Base-by-base conservation (phyloP, 2,113 vertebrate genomes). In the Laticauda colubrina region DNA sequence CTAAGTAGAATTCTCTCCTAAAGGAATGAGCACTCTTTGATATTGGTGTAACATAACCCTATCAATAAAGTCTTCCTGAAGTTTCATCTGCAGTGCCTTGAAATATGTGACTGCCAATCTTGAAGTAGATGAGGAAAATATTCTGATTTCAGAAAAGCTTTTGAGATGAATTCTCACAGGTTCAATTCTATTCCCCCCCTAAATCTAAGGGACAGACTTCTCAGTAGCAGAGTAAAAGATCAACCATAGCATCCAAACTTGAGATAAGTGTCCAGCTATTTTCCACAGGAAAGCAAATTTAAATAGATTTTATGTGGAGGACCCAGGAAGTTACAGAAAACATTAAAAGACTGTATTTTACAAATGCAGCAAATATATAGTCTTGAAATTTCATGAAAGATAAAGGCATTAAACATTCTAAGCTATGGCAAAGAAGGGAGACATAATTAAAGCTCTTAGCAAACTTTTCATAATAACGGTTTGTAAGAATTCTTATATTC, bases 61-160 rank as follows among this genome's bases (percentile, higher is more conserved):
- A 90, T 87, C 90, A 93, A 93, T 92, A 94, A 90, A 90, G 87
- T 85, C 61, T 92, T 92, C 29, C 69, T 93, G 88, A 51, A 95
- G 8, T 91, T 20, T 34, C 26, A 34, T 93, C 39, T 59, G 26
- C 54, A 75, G 90, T 93, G 89, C 89, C 53, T 55, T 87, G 85
- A 43, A 90, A 88, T 45, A 90, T 90, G 91, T 87, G 88, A 89
- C 88, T 90, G 57, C 89, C 48, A 88, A 24, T 75, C 43, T 92
- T 64, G 85, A 90, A 90, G 2, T 88, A 53, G 87, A 85, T 61
- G 23, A 61, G n/a, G n/a, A 29, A 93, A 34, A 87, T 56, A 91
- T 54, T n/a, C 15, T 86, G 89, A 48, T 69, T 89, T 89, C 75
- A 64, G 45, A 89, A 91, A 89, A 87, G 18, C 23, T 48, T 89